These are phyloP conservation scores for Ypsolopha sequella DNA, from an alignment of 2,888 invertebrate genomes.

Conservation along the genomic window DNA sequence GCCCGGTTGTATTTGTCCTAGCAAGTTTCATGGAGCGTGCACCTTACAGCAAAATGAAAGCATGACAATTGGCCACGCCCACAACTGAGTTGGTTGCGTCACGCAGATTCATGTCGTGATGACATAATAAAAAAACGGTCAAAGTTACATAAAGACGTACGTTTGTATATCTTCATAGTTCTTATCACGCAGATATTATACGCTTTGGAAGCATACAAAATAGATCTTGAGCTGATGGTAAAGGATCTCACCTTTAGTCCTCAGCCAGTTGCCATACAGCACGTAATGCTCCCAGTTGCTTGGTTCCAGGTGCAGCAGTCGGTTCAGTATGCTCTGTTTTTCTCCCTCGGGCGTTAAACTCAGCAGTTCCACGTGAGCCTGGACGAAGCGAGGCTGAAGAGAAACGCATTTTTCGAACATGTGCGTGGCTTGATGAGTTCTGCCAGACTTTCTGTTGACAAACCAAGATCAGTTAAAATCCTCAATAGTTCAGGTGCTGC, in stretches of 20 bases:
- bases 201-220: too few species aligned
- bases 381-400: slow-evolving; percentile 76
- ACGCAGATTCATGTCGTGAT: too few species aligned
- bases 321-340: slow-evolving; percentile 69
- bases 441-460: slow-evolving; percentile 73
- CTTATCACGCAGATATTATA: too few species aligned
- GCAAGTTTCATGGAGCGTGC: too few species aligned
- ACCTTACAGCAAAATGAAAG: too few species aligned
- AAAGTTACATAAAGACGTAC: too few species aligned
- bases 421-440: slow-evolving; percentile 71
- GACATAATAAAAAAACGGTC: too few species aligned
- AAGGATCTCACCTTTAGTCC: slow-evolving; percentile 68
- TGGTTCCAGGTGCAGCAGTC: slow-evolving; percentile 75
- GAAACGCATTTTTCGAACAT: slow-evolving; percentile 78
- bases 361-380: slow-evolving; percentile 77
- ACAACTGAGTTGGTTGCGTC: too few species aligned
- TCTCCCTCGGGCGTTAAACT: slow-evolving; percentile 68
- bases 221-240: background rate
- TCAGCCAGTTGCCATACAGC: slow-evolving; percentile 80
- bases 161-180: too few species aligned
- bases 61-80: too few species aligned
- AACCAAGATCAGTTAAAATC: slow-evolving; percentile 1
- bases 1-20: too few species aligned
- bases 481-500: too few species aligned
- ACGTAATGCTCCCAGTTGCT: slow-evolving; percentile 78